Base-by-base conservation (phyloP, 2,113 vertebrate genomes). In the Ptilonorhynchus violaceus region DNA sequence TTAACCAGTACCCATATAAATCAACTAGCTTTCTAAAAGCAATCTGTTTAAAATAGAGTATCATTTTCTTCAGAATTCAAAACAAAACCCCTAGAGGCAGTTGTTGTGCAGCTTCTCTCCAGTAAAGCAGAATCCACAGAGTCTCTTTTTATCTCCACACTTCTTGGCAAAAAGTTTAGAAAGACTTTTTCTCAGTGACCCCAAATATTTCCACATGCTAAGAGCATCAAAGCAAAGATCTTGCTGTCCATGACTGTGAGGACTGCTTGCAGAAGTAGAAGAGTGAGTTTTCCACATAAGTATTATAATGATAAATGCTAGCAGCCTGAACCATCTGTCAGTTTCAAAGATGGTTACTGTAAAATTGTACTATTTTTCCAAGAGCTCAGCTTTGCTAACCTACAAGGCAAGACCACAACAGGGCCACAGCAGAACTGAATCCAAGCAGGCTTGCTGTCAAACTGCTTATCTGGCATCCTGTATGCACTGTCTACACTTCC, bases 181-280 rank as follows among this genome's bases (percentile, higher is more conserved):
- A 89, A 70, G 24, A n/a, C 33, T 68, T 3, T 30, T 89, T 86
- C 15, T 80, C 16, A 80, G 50, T 21, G 22, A 39, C 14, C 25
- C 13, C 23, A 76, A 69, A 39, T 41, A 74, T 4, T 72, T 88
- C 31, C 31, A n/a, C 0, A 0, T 39, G 11, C 27, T 50, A 69
- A 53, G 7, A 73, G 23, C 37, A 50, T 15, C 41, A 68, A 42
- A 74, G 33, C 30, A 62, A 60, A 79, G 18, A 39, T 18, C 31
- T 12, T 41, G 11, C 42, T 44, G 37, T n/a, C 49, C 44, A 10
- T 1, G 4, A 49, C 35, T 1, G 1, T 2, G 21, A 59, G 66
- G 35, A 27, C 47, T 68, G 23, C 27, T 37, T 73, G 37, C 35
- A 94, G 58, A 82, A 19, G 10, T 2, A 77, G 3, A 64, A 11